A percentile compares a stretch with the other conserved stretches of the same genome.
phyloP scores from a whole-genome alignment of 2,113 vertebrate genomes.

The Zosterops japonicus region DNA sequence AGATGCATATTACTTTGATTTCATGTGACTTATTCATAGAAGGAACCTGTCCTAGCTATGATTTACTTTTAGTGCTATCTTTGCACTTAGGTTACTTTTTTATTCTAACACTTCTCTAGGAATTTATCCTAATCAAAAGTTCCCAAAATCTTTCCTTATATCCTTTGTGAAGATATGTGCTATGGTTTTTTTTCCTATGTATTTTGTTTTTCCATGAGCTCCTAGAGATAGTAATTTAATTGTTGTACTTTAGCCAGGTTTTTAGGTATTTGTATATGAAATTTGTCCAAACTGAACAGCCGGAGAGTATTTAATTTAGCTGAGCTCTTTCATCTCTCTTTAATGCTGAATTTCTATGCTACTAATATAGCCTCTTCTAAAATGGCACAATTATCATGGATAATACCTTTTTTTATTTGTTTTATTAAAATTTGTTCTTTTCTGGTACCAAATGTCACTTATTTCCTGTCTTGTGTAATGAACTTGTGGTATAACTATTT shows the following conservation, averaged over 20 bases:
- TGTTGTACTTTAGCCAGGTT: not conserved
- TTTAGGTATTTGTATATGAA: not conserved
- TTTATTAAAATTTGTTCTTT: not conserved
- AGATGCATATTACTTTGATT: not conserved
- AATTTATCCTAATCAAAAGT: not conserved
- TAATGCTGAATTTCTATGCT: not conserved
- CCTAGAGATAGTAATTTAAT: not conserved
- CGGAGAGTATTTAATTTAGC: not conserved
- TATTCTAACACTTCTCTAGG: not conserved
- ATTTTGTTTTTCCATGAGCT: not conserved
- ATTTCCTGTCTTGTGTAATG: not conserved
- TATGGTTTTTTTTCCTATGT: not conserved
- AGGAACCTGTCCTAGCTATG: not conserved
- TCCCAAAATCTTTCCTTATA: not conserved
- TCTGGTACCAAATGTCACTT: not conserved
- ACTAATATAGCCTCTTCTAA: not conserved
- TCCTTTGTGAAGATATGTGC: not conserved
- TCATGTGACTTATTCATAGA: not conserved
- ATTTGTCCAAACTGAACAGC: not conserved
- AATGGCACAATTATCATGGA: rapidly evolving
- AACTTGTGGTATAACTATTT: not conserved
- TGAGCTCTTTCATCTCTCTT: not conserved
- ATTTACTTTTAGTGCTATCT: not conserved
- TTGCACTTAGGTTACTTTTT: not conserved
- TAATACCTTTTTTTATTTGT: not conserved